Conservation (phyloP, 2,888 invertebrate species). For the Dryadula phaetusa region DNA sequence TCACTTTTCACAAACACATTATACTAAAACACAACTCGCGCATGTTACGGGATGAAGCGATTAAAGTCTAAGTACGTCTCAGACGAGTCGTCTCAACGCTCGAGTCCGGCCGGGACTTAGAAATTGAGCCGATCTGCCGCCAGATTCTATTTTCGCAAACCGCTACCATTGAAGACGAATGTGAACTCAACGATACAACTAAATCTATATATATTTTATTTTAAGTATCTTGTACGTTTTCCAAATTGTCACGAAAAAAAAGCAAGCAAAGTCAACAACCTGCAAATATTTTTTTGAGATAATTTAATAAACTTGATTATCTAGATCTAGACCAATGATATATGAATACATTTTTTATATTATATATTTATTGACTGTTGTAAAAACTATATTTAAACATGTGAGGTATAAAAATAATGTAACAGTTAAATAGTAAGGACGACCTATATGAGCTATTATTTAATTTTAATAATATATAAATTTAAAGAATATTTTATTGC, state of each 20-base stretch:
- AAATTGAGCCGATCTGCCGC: slow-evolving; percentile 75
- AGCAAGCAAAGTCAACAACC: slow-evolving; percentile 22
- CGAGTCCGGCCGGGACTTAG: slow-evolving; percentile 69
- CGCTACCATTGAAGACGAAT: slow-evolving; percentile 76
- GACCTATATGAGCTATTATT: too few species aligned
- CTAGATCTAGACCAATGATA: not conserved
- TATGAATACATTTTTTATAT: too few species aligned
- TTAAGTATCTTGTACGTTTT: slow-evolving; percentile 32
- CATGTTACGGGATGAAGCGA: slow-evolving; percentile 24
- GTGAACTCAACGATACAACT: slow-evolving; percentile 72
- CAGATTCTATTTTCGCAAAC: slow-evolving; percentile 83
- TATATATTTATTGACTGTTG: too few species aligned
- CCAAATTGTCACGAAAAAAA: slow-evolving; percentile 2
- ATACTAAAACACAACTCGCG: slow-evolving; percentile 41
- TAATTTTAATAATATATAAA: not conserved
- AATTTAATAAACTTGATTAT: not conserved
- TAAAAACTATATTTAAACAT: too few species aligned
- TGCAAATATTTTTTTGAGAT: not conserved
- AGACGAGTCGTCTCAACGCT: slow-evolving; percentile 72
- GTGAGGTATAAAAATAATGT: too few species aligned
- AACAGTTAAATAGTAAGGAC: too few species aligned
- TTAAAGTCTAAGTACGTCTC: slow-evolving; percentile 30
- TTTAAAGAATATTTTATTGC: not conserved
- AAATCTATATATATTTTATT: slow-evolving; percentile 64
- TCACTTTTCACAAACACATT: slow-evolving; percentile 54